Percentiles rank a stretch among this genome's conserved stretches.
Conservation (phyloP, 2,888 invertebrate genomes). For the Parnassius glacialis region DNA sequence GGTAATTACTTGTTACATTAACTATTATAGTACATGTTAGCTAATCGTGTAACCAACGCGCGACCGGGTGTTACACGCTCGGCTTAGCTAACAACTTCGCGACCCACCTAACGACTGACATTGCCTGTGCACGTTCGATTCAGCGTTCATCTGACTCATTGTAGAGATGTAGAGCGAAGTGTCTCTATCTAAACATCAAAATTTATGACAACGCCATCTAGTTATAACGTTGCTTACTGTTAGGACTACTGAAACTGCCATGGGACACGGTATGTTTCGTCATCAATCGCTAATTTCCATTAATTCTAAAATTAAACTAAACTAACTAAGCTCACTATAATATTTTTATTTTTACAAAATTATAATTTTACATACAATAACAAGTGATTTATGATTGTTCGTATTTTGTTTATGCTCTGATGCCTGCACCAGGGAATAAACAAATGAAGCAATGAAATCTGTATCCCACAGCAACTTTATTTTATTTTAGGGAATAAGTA, state of each 20-base stretch:
- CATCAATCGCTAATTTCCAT: too few species aligned
- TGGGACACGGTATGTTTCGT: too few species aligned
- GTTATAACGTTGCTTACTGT: not conserved
- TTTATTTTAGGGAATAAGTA: too few species aligned
- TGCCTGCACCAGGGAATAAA: too few species aligned
- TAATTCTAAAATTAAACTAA: too few species aligned
- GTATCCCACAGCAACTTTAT: too few species aligned
- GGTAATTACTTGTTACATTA: conserved; percentile 8
- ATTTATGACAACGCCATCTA: conserved; percentile 21
- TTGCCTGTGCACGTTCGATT: conserved; percentile 22
- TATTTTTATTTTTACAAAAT: too few species aligned
- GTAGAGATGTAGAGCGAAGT: conserved; percentile 12
- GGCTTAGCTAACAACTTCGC: conserved; percentile 12
- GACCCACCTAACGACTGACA: conserved; percentile 25
- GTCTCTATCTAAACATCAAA: conserved; percentile 1
- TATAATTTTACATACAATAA: too few species aligned
- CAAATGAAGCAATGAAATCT: too few species aligned
- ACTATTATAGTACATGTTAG: conserved; percentile 19
- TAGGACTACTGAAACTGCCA: not conserved
- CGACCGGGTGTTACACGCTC: conserved; percentile 15
- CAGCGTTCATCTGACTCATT: conserved; percentile 21
- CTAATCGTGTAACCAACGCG: conserved; percentile 14
- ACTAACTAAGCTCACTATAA: too few species aligned
- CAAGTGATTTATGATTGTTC: too few species aligned
- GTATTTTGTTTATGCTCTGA: too few species aligned